Base-by-base conservation (phyloP, 2,797 vertebrate genomes). In the Glyptemys insculpta region DNA sequence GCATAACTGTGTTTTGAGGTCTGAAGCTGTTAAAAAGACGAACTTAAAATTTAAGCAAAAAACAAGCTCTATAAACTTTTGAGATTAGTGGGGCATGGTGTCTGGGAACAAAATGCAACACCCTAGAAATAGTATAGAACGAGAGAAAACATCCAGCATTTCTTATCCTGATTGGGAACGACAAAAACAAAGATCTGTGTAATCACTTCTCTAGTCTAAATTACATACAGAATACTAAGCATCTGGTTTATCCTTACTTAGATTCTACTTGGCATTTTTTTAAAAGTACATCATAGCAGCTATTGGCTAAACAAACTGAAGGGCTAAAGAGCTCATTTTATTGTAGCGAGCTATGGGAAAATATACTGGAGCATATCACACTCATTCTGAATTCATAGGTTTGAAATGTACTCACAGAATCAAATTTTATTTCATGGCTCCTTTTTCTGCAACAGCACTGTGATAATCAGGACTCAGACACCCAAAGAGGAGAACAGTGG, bases 41-140 rank as follows among this genome's bases (percentile, higher is more conserved):
- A 94, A 96, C 92, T 90, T 95, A 91, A 94, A 92, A 93, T 94
- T 74, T 87, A 80, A 84, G 74, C 56, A 74, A 85, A 92, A 95
- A 93, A 65, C 10, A 56, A 86, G 84, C 16, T 83, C 49, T 29
- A 44, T 23, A 89, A 88, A 86, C 88, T 95, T 81, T 85, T 88
- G 87, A 94, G 94, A 96, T 92, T 91, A 96, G 94, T 87, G 86
- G 34, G 68, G 83, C 44, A 56, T 90, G 81, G 2, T 93, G 5
- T 37, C 81, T 82, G 68, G 84, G 56, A 91, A 93, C 89, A 78
- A 94, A 23, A 92, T 54, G 27, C 65, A 83, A 80, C 44, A 57
- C 54, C 81, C 81, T 47, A 88, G 85, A 47, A 94, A 80, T 57
- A 81, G 76, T 83, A 44, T 89, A 93, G 87, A 89, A 83, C 29